Evolutionary conservation across 2,113 vertebrate genomes (phyloP).

Genomic region (Eidolon helvum): DNA sequence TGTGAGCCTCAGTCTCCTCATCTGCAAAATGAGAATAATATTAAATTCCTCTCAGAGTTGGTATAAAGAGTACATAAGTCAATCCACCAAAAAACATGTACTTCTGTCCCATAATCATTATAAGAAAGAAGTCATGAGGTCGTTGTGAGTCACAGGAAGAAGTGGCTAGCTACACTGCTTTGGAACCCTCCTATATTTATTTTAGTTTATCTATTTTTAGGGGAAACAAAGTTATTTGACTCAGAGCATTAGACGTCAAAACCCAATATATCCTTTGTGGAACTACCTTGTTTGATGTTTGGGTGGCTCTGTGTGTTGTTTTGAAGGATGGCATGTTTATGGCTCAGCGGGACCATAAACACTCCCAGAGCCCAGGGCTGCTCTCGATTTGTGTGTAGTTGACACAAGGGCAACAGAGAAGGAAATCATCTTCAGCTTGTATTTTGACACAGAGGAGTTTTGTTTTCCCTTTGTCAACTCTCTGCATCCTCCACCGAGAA

Average conservation of each 20-base stretch:
- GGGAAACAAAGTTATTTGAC: conserved; percentile 33
- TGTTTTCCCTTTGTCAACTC: conserved; percentile 54
- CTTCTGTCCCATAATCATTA: neutral
- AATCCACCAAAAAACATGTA: neutral
- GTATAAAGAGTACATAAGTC: neutral
- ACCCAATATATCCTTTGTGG: neutral
- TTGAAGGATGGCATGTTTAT: conserved; percentile 16
- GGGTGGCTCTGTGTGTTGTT: neutral
- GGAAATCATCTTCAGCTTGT: conserved; percentile 50
- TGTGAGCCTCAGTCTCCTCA: neutral
- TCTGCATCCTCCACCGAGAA: conserved; percentile 33
- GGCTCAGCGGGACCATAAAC: neutral
- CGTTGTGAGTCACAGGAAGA: conserved; percentile 38
- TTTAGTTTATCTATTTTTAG: conserved; percentile 64
- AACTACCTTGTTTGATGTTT: neutral
- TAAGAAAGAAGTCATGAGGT: neutral
- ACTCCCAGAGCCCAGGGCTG: neutral
- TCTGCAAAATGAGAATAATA: neutral
- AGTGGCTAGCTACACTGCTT: neutral
- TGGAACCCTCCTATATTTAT: conserved; percentile 48
- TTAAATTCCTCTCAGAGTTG: neutral
- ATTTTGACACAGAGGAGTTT: conserved; percentile 51
- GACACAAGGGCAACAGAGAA: conserved; percentile 16
- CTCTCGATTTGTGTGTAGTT: neutral
- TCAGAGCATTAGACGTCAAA: neutral